phyloP scores from a whole-genome alignment of 2,797 vertebrate genomes.

The Cirrhinus mrigala region DNA sequence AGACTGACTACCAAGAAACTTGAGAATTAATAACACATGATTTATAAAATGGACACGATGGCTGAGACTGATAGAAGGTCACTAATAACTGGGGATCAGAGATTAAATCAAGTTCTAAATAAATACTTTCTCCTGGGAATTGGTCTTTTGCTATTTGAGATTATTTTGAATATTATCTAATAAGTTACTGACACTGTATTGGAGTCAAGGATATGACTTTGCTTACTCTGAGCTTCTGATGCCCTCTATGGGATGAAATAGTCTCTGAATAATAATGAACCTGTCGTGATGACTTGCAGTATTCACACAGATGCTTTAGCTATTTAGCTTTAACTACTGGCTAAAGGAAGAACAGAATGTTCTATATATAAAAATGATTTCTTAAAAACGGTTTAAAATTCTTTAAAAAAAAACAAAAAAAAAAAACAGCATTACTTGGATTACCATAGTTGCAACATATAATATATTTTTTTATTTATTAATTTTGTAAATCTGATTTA shows the following conservation, averaged over 20 bases:
- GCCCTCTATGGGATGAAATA: slow-evolving; percentile 29
- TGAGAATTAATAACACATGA: neutral
- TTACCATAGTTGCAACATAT: too few relatives aligned
- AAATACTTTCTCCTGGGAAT: neutral
- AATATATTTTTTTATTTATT: too few relatives aligned
- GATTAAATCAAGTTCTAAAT: neutral
- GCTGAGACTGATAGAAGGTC: neutral
- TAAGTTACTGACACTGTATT: neutral
- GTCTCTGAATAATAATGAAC: slow-evolving; percentile 9
- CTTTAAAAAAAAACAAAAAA: too few relatives aligned
- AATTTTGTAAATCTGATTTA: too few relatives aligned
- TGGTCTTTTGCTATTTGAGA: neutral
- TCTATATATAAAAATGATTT: neutral
- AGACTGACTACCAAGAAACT: neutral
- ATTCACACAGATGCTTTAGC: slow-evolving; percentile 15
- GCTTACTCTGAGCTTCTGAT: slow-evolving; percentile 2
- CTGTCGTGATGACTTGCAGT: slow-evolving; percentile 46
- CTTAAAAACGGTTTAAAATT: too few relatives aligned
- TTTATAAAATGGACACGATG: neutral
- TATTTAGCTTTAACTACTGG: neutral
- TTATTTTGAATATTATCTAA: neutral
- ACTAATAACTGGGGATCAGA: neutral
- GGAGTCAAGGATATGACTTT: slow-evolving; percentile 3
- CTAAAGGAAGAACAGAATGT: neutral
- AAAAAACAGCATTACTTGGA: too few relatives aligned